Base-by-base conservation (phyloP, 2,888 invertebrate species). In the Papilio protenor region DNA sequence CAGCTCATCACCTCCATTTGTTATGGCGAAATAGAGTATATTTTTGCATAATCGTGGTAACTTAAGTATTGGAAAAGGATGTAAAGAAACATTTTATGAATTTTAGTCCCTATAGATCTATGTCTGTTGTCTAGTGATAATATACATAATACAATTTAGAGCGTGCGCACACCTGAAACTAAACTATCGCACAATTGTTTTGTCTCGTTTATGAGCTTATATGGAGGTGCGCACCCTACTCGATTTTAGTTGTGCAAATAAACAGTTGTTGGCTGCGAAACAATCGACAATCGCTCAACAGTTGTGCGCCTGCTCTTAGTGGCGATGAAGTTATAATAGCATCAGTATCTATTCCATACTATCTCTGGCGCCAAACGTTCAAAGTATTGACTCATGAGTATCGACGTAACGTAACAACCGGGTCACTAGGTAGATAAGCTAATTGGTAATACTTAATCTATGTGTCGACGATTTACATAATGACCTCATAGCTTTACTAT, bases 391-490 rank as follows among this genome's bases (percentile, higher is more conserved):
- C 27, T 66, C 66, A 73, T 23, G 14, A 45, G 47, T 27, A 27
- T 27, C 27, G 27, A 70, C 23, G 18, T 57, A 59, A 71, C 59
- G 57, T 47, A 73, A 74, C 73, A 75, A 77, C 64, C 59, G 27
- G 77, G 73, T 77, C 73, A 70, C 47, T 77, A 49, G 55, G 40
- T n/a, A 59, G 69, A 74, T 77, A 77, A 69, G 33, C 33, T 73
- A 77, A 77, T 73, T 47, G 66, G 45, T 57, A 55, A 49, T 16
- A 27, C 21, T 57, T 64, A 73, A 57, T 77, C 59, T 73, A 52
- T 71, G 57, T 55, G 40, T 21, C 45, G 47, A 47, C 69, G 40
- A 74, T 70, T 77, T 74, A 73, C 73, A 74, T 77, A 73, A 74
- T 74, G 57, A 69, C 69, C 66, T 73, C 72, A 64, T 57, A 16